Evolutionary conservation across 2,888 invertebrate genomes (phyloP).

Genomic region (Epirrita christyi): DNA sequence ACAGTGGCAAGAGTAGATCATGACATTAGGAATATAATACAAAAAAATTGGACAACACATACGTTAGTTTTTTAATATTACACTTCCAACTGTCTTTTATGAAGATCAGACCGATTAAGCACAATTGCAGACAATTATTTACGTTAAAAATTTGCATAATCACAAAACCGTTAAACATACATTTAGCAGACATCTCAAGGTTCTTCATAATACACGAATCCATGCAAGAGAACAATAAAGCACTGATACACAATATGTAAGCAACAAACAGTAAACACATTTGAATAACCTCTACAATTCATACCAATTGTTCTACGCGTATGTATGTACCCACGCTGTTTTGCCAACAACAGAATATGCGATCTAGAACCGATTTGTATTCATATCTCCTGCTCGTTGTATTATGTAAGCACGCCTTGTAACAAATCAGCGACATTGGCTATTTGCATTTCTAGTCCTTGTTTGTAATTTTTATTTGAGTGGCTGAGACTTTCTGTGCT

Average conservation of each 20-base stretch:
- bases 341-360: slow-evolving; percentile 44
- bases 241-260: not conserved
- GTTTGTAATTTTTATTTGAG: slow-evolving; percentile 40
- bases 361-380: slow-evolving; percentile 61
- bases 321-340: slow-evolving; percentile 47
- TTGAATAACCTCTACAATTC: slow-evolving; percentile 15
- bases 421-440: slow-evolving; percentile 59
- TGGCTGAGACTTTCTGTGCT: not conserved
- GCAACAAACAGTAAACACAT: slow-evolving; percentile 3
- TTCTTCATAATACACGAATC: slow-evolving; percentile 1
- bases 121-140: slow-evolving; percentile 2
- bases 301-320: slow-evolving; percentile 36
- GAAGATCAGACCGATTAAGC: no score
- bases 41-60: no score
- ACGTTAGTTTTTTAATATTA: no score
- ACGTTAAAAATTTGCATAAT: slow-evolving; percentile 14
- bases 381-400: slow-evolving; percentile 51
- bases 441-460: slow-evolving; percentile 56
- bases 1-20: no score
- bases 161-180: slow-evolving; percentile 16
- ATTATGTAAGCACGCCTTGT: slow-evolving; percentile 67
- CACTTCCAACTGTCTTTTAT: no score
- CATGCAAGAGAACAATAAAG: slow-evolving; percentile 3
- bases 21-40: no score
- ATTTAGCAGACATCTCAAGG: slow-evolving; percentile 12